A percentile compares a stretch with the other conserved stretches of the same genome.
phyloP scores from a whole-genome alignment of 2,888 invertebrate species.

The Himalopsyche kuldschensis region DNA sequence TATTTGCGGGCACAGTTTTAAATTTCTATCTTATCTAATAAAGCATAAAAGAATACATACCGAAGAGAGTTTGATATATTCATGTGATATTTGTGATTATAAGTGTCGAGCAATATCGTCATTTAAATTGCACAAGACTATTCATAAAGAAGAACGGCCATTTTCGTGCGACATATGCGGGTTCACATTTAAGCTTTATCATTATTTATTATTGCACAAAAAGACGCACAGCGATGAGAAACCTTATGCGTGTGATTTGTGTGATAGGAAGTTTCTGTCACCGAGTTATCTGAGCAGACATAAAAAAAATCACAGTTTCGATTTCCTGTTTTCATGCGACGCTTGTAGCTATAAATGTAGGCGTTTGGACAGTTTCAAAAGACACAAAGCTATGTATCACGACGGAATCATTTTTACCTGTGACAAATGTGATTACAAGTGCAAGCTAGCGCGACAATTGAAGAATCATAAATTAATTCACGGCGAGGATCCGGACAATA shows the following conservation, averaged over 20 bases:
- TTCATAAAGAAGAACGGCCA: neutral
- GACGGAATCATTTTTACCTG: neutral
- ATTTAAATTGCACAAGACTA: slow-evolving; percentile 11
- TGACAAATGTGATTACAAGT: neutral
- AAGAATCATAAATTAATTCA: neutral
- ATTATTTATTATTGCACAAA: neutral
- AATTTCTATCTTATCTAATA: neutral
- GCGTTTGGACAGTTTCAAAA: neutral
- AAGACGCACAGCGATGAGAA: neutral
- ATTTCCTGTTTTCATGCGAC: neutral
- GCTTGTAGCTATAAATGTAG: neutral
- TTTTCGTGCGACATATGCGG: neutral
- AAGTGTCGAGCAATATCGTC: neutral
- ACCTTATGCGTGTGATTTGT: neutral
- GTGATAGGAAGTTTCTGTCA: neutral
- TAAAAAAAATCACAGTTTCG: neutral
- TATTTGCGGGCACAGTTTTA: neutral
- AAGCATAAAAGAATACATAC: slow-evolving; percentile 1
- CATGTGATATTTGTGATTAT: slow-evolving; percentile 2
- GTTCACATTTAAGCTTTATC: neutral
- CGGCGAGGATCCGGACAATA: neutral
- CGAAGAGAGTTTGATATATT: neutral
- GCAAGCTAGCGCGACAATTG: neutral
- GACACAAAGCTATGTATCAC: neutral
- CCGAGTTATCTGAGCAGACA: neutral